Base-by-base conservation (phyloP, 2,113 vertebrate species). In the Tautogolabrus adspersus region DNA sequence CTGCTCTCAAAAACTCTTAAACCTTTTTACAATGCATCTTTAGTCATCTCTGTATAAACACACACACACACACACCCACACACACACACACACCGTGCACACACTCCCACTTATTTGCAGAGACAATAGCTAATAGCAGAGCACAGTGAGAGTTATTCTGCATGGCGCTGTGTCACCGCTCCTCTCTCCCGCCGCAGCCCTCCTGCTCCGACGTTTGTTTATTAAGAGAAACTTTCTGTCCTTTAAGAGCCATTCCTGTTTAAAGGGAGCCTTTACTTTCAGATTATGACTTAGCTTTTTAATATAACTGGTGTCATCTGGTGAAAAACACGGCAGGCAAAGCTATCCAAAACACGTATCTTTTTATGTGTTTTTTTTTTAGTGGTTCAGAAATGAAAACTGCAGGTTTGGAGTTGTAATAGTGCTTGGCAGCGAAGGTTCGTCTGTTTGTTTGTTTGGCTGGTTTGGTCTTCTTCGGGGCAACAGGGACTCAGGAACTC, bases 251-350 rank as follows among this genome's bases (percentile, higher is more conserved):
- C 82, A 57, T 87, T 82, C 69, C 66, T 68, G 75, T 77, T 89
- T 79, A 77, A 81, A 80, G 46, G 23, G 65, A 77, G 75, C 52
- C 65, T 86, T 83, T 75, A 70, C 79, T 87, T 81, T 82, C 70
- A 64, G 79, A 88, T 86, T 77, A 87, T 93, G 90, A 93, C 82
- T 75, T 82, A 87, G 81, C 74, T 86, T 91, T 92, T 92, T 92
- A 90, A 93, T 90, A 83, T 66, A 81, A 84, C 83, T 13, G 59
- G 16, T 82, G 79, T 76, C 56, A 26, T 76, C 58, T 71, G 0
- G 11, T 81, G 72, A 85, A 68, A 87, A 81, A 88, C 77, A 12
- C 37, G 38, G 55, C 21, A 0, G 73, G 78, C 55, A 16, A 10
- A 84, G 61, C 46, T 21, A 51, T 89, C 64, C 22, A 81, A 81